Conservation (phyloP, 2,113 vertebrate genomes). For the Bufo bufo region DNA sequence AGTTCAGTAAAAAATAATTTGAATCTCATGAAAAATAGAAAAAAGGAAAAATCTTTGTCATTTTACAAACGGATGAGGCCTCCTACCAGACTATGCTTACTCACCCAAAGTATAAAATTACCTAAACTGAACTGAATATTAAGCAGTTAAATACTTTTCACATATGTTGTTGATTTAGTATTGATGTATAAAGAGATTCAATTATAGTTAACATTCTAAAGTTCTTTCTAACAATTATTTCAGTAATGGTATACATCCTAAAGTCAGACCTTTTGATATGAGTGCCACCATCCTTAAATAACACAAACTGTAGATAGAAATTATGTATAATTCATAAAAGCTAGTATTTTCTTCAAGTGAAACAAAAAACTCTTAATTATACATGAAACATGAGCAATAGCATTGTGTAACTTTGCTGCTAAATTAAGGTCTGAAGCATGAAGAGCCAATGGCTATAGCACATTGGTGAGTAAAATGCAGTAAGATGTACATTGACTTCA, state of each 20-base stretch:
- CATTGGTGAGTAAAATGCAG: conserved; percentile 13
- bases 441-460: conserved; percentile 25
- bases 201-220: no score
- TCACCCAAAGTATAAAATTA: neutral
- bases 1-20: conserved; percentile 10
- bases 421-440: conserved; percentile 22
- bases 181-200: no score
- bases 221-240: no score
- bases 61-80: neutral
- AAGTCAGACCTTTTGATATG: neutral
- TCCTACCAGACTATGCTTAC: neutral
- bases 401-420: conserved; percentile 23
- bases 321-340: conserved; percentile 44
- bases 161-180: neutral
- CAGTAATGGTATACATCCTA: no score
- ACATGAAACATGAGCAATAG: conserved; percentile 31
- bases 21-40: neutral
- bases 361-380: conserved; percentile 40
- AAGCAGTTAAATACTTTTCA: neutral
- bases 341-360: conserved; percentile 19
- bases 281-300: neutral
- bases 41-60: neutral
- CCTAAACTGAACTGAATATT: neutral
- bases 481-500: neutral
- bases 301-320: conserved; percentile 24